Evolutionary conservation across 2,797 vertebrate species (phyloP).

Genomic region (Tamandua tetradactyla): DNA sequence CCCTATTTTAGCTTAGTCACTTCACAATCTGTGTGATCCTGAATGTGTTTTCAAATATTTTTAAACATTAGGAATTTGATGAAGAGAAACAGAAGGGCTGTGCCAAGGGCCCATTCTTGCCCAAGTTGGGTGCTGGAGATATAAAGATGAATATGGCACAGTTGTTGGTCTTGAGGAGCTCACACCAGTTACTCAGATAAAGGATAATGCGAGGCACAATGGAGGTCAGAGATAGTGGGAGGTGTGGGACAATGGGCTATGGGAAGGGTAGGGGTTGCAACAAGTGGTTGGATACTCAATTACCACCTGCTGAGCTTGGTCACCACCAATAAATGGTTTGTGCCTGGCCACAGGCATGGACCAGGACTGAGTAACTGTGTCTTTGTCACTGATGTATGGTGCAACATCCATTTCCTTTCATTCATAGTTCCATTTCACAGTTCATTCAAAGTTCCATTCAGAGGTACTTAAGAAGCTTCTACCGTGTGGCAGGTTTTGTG

Average conservation of each 20-base stretch:
- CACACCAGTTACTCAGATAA: background rate
- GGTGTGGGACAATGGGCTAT: accelerated
- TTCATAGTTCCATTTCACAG: background rate
- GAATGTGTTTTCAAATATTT: background rate
- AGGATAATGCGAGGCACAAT: accelerated
- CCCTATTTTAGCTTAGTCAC: background rate
- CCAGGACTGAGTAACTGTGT: background rate
- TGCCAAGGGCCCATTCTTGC: background rate
- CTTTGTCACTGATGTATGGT: background rate
- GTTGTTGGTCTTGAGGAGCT: background rate
- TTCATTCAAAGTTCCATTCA: background rate
- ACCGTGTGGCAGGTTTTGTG: background rate
- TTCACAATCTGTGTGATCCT: background rate
- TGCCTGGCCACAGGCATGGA: accelerated
- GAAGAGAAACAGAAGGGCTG: background rate
- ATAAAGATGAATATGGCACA: background rate
- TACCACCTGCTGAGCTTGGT: accelerated
- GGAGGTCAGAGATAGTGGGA: background rate
- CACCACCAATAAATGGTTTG: background rate
- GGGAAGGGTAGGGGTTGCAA: background rate
- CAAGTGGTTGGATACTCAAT: background rate
- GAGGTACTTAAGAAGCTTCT: background rate
- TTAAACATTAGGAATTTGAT: background rate
- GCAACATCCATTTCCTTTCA: background rate
- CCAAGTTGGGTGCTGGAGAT: background rate